phyloP scores from a whole-genome alignment of 1,140 invertebrate species.

The Drosophila aff. region DNA sequence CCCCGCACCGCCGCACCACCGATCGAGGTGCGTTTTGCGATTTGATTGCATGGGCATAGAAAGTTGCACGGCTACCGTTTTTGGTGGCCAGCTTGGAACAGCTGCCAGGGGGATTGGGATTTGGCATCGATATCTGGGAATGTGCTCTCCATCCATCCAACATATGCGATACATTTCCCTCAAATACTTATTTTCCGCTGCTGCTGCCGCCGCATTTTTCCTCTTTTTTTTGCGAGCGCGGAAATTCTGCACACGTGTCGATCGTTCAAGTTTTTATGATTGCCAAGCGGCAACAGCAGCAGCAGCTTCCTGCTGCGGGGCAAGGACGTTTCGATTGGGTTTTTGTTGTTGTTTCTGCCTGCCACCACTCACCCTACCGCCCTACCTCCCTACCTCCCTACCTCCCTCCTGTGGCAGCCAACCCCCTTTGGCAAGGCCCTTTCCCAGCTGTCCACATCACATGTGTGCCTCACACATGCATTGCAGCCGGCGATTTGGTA shows the following conservation, averaged over 20 bases:
- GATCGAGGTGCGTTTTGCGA: slow-evolving; percentile 62
- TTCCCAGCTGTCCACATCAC: slow-evolving; percentile 57
- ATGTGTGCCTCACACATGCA: slow-evolving; percentile 65
- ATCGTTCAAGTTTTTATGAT: slow-evolving; percentile 80
- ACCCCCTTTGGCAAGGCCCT: slow-evolving; percentile 33
- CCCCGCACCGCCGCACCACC: slow-evolving; percentile 22
- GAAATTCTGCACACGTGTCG: slow-evolving; percentile 78
- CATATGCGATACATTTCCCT: slow-evolving; percentile 35
- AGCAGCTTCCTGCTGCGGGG: slow-evolving; percentile 71
- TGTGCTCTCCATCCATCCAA: slow-evolving; percentile 35
- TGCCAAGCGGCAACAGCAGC: slow-evolving; percentile 36
- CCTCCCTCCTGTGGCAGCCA: background rate
- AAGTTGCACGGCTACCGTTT: slow-evolving; percentile 79
- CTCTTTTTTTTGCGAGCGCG: slow-evolving; percentile 27
- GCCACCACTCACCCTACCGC: slow-evolving; percentile 36
- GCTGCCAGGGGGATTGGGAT: slow-evolving; percentile 58
- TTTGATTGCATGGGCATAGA: slow-evolving; percentile 78
- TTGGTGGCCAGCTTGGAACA: slow-evolving; percentile 45
- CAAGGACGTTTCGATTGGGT: slow-evolving; percentile 65
- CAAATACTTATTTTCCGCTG: slow-evolving; percentile 6
- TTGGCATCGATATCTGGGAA: slow-evolving; percentile 54
- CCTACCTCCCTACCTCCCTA: slow-evolving; percentile 14
- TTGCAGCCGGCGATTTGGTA: slow-evolving; percentile 54
- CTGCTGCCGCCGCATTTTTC: slow-evolving; percentile 18
- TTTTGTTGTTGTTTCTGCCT: slow-evolving; percentile 55